Conservation (phyloP, 2,113 vertebrate genomes). For the Apodemus speciosus region DNA sequence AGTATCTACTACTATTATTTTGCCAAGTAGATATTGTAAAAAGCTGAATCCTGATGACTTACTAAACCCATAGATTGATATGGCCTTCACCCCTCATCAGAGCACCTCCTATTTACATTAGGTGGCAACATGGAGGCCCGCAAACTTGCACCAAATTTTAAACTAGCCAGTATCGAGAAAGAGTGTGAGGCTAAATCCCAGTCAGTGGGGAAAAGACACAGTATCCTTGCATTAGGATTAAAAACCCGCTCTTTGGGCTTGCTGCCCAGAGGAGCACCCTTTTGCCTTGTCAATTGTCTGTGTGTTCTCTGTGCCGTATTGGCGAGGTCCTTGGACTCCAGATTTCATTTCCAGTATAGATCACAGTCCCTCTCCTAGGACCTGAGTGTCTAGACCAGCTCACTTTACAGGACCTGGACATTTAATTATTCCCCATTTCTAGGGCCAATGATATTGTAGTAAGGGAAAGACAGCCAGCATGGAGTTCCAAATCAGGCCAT, state of each 20-base stretch:
- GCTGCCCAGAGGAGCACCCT: no score
- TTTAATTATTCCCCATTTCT: background rate
- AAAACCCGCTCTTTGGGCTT: background rate
- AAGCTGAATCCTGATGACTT: background rate
- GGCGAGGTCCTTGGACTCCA: background rate
- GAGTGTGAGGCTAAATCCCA: background rate
- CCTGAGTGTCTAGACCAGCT: background rate
- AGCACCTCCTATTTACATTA: background rate
- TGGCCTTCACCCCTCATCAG: background rate
- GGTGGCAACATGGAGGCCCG: background rate
- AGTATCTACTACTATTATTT: background rate
- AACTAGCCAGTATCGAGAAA: background rate
- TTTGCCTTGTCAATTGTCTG: background rate
- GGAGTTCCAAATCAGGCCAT: background rate
- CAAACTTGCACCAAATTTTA: background rate
- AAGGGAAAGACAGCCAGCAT: background rate
- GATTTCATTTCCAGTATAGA: background rate
- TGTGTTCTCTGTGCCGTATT: background rate
- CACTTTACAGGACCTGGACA: background rate
- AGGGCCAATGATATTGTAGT: background rate
- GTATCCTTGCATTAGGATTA: background rate
- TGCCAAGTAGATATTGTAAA: background rate
- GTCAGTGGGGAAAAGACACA: background rate
- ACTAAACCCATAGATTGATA: background rate
- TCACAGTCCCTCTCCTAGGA: background rate